phyloP scores from a whole-genome alignment of 1,140 invertebrate genomes.

The Papilio polytes region DNA sequence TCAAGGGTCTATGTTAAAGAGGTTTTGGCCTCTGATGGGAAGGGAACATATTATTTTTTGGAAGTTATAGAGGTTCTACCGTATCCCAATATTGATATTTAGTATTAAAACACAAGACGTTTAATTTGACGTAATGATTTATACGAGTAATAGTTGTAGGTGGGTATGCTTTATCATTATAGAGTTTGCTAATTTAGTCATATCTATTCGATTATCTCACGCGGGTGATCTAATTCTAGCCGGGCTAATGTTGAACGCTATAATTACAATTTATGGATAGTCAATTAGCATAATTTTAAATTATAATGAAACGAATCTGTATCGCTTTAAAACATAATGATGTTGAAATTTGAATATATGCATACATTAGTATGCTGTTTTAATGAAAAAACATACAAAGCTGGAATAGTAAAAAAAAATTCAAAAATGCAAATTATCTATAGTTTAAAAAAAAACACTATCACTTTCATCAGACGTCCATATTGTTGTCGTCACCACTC shows the following conservation, averaged over 20 bases:
- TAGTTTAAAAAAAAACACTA: too few relatives aligned
- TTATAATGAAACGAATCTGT: slow-evolving; percentile 22
- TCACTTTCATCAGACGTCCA: background rate
- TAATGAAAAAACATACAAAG: background rate
- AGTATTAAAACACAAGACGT: too few relatives aligned
- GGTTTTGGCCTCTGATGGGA: too few relatives aligned
- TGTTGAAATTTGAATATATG: slow-evolving; percentile 23
- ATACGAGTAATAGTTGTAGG: background rate
- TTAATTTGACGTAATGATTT: background rate
- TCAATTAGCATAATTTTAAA: slow-evolving; percentile 27
- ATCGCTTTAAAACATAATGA: slow-evolving; percentile 17
- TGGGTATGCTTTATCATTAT: slow-evolving; percentile 8
- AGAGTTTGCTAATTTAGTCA: slow-evolving; percentile 10
- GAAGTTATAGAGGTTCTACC: too few relatives aligned
- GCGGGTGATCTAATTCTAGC: slow-evolving; percentile 11
- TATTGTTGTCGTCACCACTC: background rate
- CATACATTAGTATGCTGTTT: background rate
- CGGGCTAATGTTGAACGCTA: background rate
- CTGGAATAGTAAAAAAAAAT: too few relatives aligned
- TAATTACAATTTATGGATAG: slow-evolving; percentile 27
- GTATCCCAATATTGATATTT: too few relatives aligned
- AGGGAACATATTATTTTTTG: too few relatives aligned
- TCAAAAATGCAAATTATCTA: too few relatives aligned
- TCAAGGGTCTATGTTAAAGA: too few relatives aligned
- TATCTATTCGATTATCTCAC: slow-evolving; percentile 29